Evolutionary conservation across 2,797 vertebrate genomes (phyloP), one percentile per base, ranked within the genome.

Genomic region (Rhabdophis nuchalis): DNA sequence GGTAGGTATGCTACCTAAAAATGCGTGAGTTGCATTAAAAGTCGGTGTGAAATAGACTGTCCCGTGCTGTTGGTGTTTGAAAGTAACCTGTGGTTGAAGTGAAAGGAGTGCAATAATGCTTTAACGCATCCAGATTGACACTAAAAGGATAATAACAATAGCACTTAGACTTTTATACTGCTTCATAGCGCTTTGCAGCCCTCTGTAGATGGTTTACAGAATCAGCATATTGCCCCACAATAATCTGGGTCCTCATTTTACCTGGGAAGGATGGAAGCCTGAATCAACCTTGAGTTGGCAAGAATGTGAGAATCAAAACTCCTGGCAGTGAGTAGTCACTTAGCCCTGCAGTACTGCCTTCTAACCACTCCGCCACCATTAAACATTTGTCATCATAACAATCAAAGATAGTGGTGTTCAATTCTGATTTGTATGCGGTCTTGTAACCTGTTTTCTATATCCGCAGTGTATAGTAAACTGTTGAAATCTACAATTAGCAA

Each of bases 1-100:
- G 98, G 98, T 99, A 95, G 29, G 97, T 89, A 61, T 77, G 90
- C 12, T 86, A 36, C 12, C 87, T 46, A 58, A 3, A 57, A 88
- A 88, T 16, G 2, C 25, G 8, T 27, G 54, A n/a, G 32, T 46
- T 82, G 72, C 11, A 3, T 82, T 72, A 41, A 10, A 77, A 25
- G 36, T 23, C 5, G 13, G 61, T 68, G 5, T 32, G 58, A 27
- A 2, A 4, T 36, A 20, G 68, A 3, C 32, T 41, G 8, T 77
- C 32, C 13, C 2, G 10, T 54, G 36, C 13, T 10, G 23, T 25
- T 4, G 20, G 36, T 36, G 57, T 29, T 54, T 91, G 50, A 58
- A n/a, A n/a, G 46, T 14, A 25, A 61, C 12, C 46, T 3, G 6
- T 58, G 27, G 27, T 32, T 64, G 32, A 64, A 61, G 46, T 85